A percentile compares a stretch with the other conserved stretches of the same genome.
Evolutionary conservation across 2,113 vertebrate genomes (phyloP).

Genomic region (Psittacus erithacus): DNA sequence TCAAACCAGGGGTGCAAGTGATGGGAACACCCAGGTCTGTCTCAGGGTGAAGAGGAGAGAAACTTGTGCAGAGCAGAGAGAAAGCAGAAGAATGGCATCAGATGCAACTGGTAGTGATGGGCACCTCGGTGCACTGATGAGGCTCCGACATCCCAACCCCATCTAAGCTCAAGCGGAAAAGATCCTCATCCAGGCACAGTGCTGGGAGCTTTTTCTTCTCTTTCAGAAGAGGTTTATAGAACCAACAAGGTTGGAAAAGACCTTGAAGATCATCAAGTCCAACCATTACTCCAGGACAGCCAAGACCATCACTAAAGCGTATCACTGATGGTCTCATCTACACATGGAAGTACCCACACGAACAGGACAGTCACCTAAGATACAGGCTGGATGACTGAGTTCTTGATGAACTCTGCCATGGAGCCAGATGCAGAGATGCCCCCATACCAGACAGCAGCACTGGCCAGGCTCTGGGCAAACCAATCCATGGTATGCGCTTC

Average conservation of each 20-base stretch:
- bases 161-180: not conserved
- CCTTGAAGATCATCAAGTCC: not conserved
- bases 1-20: not conserved
- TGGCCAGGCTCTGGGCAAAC: not conserved
- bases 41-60: not conserved
- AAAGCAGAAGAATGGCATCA: fast-evolving
- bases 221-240: not conserved
- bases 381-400: not conserved
- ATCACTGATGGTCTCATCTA: not conserved
- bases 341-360: fast-evolving
- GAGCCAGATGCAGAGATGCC: not conserved
- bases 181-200: not conserved
- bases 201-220: not conserved
- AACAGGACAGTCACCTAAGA: not conserved
- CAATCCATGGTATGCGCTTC: not conserved
- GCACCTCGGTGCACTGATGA: fast-evolving
- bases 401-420: fast-evolving
- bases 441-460: not conserved
- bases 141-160: not conserved
- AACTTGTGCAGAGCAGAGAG: not conserved
- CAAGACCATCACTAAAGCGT: not conserved
- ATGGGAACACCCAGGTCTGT: not conserved
- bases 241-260: not conserved
- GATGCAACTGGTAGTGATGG: fast-evolving
- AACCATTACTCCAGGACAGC: not conserved